These are phyloP conservation scores for Saccostrea cuccullata DNA, from an alignment of 1,140 invertebrate species.

Conservation along the genomic window DNA sequence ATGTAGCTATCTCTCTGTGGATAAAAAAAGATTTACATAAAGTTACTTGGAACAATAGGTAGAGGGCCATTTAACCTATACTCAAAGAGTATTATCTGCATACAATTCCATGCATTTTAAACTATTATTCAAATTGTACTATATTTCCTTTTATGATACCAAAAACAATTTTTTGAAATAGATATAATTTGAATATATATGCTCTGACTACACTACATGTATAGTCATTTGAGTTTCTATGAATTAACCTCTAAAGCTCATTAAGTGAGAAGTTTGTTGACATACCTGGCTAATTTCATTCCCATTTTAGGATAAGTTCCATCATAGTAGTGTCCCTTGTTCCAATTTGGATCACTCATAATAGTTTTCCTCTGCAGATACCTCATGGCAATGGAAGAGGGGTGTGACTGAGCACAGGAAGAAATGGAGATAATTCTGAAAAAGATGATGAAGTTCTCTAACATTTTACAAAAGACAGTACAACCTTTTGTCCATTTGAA, in stretches of 20 bases:
- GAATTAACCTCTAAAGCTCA: too few species aligned
- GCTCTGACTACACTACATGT: too few species aligned
- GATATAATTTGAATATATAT: too few species aligned
- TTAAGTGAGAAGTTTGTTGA: not conserved
- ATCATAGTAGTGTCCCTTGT: constrained; percentile 78
- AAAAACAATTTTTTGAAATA: too few species aligned
- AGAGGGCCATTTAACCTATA: not conserved
- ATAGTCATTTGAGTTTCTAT: too few species aligned
- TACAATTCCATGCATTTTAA: not conserved
- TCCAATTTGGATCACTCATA: constrained; percentile 78
- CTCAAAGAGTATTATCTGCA: not conserved
- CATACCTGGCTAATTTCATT: constrained; percentile 77
- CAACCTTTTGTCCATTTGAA: too few species aligned
- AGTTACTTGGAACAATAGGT: not conserved
- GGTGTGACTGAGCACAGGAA: constrained; percentile 76
- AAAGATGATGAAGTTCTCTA: not conserved
- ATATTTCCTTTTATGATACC: too few species aligned
- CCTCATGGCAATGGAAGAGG: constrained; percentile 77
- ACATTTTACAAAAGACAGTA: not conserved
- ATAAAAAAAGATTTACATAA: not conserved
- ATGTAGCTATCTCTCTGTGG: constrained; percentile 76
- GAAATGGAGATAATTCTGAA: constrained; percentile 76
- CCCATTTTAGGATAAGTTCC: constrained; percentile 73
- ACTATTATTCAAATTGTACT: too few species aligned
- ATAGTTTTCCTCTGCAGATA: constrained; percentile 78